Base-by-base conservation (phyloP, 2,888 invertebrate genomes). In the Sepiola atlantica region DNA sequence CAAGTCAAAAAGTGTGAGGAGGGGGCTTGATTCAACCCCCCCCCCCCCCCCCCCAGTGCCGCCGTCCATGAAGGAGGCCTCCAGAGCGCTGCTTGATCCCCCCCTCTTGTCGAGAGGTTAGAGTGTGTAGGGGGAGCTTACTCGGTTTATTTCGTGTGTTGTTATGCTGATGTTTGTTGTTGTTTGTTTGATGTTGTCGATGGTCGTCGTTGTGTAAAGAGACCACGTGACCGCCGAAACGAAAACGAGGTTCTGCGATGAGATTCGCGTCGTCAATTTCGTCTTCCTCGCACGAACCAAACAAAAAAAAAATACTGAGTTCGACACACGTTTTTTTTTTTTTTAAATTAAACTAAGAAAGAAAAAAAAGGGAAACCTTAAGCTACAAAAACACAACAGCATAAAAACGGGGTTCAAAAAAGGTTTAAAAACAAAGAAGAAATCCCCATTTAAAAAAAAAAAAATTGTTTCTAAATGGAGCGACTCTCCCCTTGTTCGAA, bases 211-310 rank as follows among this genome's bases (percentile, higher is more conserved):
- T 77, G 77, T 77, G n/a, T 14, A n/a, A 77, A 61, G 77, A n/a
- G 77, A 77, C 14, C 77, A 77, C 77, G 77, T 77, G n/a, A 77
- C 61, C 77, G 24, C 10, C n/a, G 54, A 28, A 92, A 24, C 28
- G 92, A 92, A 92, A 92, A 92, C 92, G 92, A 92, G 92, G 92
- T 92, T 92, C 45, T 92, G 92, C 35, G 77, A 92, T 54, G 92
- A 92, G 54, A 55, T 20, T 77, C 77, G n/a, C n/a, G n/a, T n/a
- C 77, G 77, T 77, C 77, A 77, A 45, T n/a, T 77, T 77, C 77
- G n/a, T 77, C 77, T 77, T 77, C 77, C 77, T 77, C 77, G 16
- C n/a, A 45, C 45, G 45, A 45, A 45, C 45, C 45, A 45, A 45
- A 45, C 45, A 45, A 45, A 2, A 45, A 2, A 45, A 28, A 77